Conservation (phyloP, 2,113 vertebrate species). For the Bolborhynchus lineola region DNA sequence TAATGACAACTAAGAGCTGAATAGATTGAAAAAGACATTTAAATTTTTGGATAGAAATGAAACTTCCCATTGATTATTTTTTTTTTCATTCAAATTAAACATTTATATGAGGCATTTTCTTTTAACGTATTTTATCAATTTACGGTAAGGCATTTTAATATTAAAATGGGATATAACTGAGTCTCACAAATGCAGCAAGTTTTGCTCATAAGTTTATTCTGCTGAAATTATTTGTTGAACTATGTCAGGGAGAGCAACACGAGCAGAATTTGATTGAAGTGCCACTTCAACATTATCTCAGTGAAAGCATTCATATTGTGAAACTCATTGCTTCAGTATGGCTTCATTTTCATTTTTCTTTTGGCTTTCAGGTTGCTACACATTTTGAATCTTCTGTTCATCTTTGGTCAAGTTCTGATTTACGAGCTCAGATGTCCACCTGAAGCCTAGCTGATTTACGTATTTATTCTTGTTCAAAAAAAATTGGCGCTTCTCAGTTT, state of each 20-base stretch:
- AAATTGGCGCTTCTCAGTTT: neutral
- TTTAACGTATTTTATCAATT: neutral
- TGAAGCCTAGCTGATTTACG: neutral
- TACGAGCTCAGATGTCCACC: neutral
- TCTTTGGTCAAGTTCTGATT: neutral
- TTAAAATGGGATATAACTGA: neutral
- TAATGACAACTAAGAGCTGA: neutral
- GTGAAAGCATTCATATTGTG: neutral
- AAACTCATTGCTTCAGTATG: neutral
- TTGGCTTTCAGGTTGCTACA: neutral
- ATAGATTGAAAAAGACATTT: neutral
- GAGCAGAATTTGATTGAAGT: neutral
- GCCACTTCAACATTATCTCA: neutral
- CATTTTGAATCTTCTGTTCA: neutral
- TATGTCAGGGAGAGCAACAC: neutral
- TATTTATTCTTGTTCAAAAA: neutral
- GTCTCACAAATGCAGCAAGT: neutral
- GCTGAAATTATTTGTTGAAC: neutral
- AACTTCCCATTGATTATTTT: neutral
- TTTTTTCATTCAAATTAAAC: neutral
- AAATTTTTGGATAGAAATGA: neutral
- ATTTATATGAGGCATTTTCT: neutral
- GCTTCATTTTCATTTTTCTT: neutral
- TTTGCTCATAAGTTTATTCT: neutral
- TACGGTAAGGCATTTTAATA: neutral